Conservation (phyloP, 2,797 vertebrate genomes). For the Oreochromis mossambicus region DNA sequence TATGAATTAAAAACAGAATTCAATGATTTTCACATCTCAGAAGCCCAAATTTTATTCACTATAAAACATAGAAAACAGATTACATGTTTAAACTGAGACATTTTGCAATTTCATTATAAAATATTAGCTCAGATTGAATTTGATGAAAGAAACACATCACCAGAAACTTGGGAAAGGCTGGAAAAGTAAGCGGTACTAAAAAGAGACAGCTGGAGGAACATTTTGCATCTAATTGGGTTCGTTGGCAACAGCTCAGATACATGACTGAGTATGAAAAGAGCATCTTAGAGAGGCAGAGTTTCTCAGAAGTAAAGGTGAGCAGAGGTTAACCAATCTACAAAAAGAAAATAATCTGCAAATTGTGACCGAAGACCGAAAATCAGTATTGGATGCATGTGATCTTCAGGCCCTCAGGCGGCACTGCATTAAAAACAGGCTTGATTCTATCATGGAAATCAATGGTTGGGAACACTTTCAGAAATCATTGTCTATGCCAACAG, state of each 20-base stretch:
- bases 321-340: not conserved
- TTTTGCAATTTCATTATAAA: not conserved
- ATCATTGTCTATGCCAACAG: not conserved
- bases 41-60: not conserved
- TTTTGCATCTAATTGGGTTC: not conserved
- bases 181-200: not conserved
- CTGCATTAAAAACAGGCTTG: not conserved
- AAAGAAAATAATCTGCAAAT: not conserved
- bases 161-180: not conserved
- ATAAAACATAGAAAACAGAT: no score
- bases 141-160: not conserved
- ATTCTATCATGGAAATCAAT: not conserved
- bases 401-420: not conserved
- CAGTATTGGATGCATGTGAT: not conserved
- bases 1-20: not conserved
- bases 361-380: accelerated
- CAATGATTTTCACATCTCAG: not conserved
- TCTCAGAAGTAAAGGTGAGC: not conserved
- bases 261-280: not conserved
- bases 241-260: not conserved
- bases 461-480: not conserved
- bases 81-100: not conserved
- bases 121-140: not conserved
- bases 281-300: not conserved
- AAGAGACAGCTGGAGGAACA: not conserved